Evolutionary conservation across 92 coral and sea anemone genomes (phyloP).

Genomic region (Actinostola sp.): DNA sequence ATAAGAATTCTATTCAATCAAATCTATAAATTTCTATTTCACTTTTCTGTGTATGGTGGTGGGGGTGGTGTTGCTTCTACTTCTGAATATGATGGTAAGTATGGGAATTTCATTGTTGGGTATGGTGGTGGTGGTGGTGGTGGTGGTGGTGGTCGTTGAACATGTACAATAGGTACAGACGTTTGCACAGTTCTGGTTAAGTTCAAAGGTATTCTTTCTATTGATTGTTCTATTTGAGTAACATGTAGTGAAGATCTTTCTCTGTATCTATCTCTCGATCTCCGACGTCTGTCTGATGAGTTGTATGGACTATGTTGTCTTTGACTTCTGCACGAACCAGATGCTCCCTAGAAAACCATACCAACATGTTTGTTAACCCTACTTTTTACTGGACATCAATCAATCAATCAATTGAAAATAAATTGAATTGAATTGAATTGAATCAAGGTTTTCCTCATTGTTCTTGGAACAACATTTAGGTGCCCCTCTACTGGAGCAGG

Average conservation of each 20-base stretch:
- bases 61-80: slow-evolving; percentile 68
- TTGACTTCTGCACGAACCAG: slow-evolving; percentile 42
- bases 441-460: no score
- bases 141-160: slow-evolving; percentile 28
- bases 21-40: not conserved
- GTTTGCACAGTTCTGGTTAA: slow-evolving; percentile 13
- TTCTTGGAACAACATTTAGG: no score
- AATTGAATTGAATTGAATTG: no score
- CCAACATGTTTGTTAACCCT: not conserved
- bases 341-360: slow-evolving; percentile 29
- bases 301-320: slow-evolving; percentile 47
- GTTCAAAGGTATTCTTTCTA: slow-evolving; percentile 4
- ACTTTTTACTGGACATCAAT: no score
- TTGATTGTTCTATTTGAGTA: slow-evolving; percentile 16
- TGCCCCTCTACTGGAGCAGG: no score
- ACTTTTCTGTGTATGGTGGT: slow-evolving; percentile 62
- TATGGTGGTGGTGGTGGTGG: slow-evolving; percentile 71
- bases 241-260: slow-evolving; percentile 19
- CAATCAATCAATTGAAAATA: no score
- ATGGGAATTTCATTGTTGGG: slow-evolving; percentile 68
- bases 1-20: not conserved
- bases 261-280: slow-evolving; percentile 30
- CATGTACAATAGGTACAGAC: slow-evolving; percentile 24
- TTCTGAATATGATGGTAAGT: slow-evolving; percentile 73
- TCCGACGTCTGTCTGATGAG: slow-evolving; percentile 37